Conservation (phyloP, 2,113 vertebrate genomes). For the Nothoprocta pentlandii region DNA sequence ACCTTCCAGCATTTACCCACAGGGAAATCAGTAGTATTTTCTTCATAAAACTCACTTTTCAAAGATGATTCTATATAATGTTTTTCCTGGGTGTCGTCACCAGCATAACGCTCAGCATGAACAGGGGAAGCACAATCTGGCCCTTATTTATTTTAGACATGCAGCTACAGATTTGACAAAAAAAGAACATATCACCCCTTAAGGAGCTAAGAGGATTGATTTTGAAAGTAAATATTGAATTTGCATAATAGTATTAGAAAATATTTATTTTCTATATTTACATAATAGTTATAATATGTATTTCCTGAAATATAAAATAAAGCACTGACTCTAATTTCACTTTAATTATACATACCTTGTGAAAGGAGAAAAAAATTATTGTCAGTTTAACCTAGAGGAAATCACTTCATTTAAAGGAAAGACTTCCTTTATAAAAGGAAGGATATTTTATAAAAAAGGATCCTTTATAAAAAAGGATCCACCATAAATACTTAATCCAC, state of each 20-base stretch:
- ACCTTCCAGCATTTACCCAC: background rate
- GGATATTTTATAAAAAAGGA: too few relatives aligned
- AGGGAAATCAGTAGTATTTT: background rate
- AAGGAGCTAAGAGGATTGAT: background rate
- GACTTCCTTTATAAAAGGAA: background rate
- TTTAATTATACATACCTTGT: slow-evolving; percentile 10
- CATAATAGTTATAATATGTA: too few relatives aligned
- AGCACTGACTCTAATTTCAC: background rate
- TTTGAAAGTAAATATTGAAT: slow-evolving; percentile 31
- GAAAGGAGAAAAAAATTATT: background rate
- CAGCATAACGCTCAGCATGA: background rate
- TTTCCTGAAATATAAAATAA: slow-evolving; percentile 8
- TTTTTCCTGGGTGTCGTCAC: background rate
- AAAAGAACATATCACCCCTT: background rate
- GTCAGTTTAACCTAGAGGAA: background rate
- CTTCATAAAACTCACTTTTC: background rate
- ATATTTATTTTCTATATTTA: too few relatives aligned
- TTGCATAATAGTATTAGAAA: slow-evolving; percentile 12
- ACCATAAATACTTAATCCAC: background rate
- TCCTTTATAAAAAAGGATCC: background rate
- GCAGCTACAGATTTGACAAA: background rate
- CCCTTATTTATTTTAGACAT: background rate
- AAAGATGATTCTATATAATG: background rate
- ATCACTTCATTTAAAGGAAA: background rate
- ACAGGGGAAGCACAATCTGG: background rate